phyloP scores from a whole-genome alignment of 2,797 vertebrate species.

The Danio kyathit region DNA sequence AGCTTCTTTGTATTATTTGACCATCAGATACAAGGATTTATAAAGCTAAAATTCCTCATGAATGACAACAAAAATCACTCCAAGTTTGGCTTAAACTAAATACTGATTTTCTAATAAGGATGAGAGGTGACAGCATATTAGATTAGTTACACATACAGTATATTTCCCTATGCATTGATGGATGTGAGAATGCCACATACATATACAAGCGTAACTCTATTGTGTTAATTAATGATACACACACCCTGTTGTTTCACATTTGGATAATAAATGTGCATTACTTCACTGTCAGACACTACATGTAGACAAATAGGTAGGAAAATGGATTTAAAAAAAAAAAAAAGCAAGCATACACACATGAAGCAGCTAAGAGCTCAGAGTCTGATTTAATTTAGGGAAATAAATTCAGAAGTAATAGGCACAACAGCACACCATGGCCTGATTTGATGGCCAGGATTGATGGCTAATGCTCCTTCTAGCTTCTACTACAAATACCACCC shows the following conservation, averaged over 20 bases:
- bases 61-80: conserved; percentile 79
- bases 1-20: conserved; percentile 69
- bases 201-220: conserved; percentile 34
- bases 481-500: conserved; percentile 76
- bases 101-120: conserved; percentile 76
- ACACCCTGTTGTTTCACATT: conserved; percentile 79
- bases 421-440: conserved; percentile 81
- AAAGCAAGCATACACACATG: conserved; percentile 66
- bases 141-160: conserved; percentile 29
- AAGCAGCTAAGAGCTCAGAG: conserved; percentile 80
- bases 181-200: conserved; percentile 18
- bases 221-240: conserved; percentile 81
- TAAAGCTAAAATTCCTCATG: conserved; percentile 78
- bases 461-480: conserved; percentile 77
- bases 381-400: conserved; percentile 87
- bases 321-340: conserved; percentile 70
- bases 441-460: conserved; percentile 83
- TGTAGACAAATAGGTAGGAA: conserved; percentile 86
- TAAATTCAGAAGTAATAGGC: conserved; percentile 84
- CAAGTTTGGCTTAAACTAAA: conserved; percentile 77
- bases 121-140: conserved; percentile 20
- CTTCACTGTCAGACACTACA: conserved; percentile 80
- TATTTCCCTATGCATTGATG: neutral
- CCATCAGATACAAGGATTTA: conserved; percentile 73
- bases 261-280: conserved; percentile 84